Evolutionary conservation across 2,797 vertebrate species (phyloP), one percentile per base, ranked within the genome.

Genomic region (Hoplostethus mediterraneus): DNA sequence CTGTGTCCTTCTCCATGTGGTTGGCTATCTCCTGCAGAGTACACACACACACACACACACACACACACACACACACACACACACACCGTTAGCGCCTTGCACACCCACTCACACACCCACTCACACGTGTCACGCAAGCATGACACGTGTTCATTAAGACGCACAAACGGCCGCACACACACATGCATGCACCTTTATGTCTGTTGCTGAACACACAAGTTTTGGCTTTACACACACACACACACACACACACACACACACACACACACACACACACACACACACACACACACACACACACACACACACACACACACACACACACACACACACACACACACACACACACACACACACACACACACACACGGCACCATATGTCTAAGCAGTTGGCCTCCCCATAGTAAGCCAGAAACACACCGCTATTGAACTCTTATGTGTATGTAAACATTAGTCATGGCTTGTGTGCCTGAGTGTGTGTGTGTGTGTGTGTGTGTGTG

Each of bases 1-100:
- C 97, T 0, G 97, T 98, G 91, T 97, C 96, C 89, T 98, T 98
- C 90, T 99, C 97, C 82, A 99, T 95, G 92, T 96, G 98, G 77
- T 97, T 99, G 85, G 97, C 96, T 93, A 99, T 99, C 94, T 99
- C 98, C 98, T 99, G 87, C 71, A 84, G 3, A 30, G 44, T 12
- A 36, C 31, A 30, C 58, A 69, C 49, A 77, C 49, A 75, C 60
- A 54, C 21, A 1, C 21, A 21, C 48, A 64, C 47, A 58, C 31
- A 21, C 21, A 63, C 51, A 2, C 17, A 62, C 16, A 33, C 48
- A 76, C 21, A n/a, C 17, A 36, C 31, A 30, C 58, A 69, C 49
- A 77, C 49, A 75, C 60, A 54, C 2, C 4, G 0, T 28, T 55
- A 13, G 14, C 16, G 63, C 25, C 84, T 52, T 82, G 21, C 21